These are phyloP conservation scores for Artibeus jamaicensis DNA, from an alignment of 2,797 vertebrate species.

Conservation along the genomic window DNA sequence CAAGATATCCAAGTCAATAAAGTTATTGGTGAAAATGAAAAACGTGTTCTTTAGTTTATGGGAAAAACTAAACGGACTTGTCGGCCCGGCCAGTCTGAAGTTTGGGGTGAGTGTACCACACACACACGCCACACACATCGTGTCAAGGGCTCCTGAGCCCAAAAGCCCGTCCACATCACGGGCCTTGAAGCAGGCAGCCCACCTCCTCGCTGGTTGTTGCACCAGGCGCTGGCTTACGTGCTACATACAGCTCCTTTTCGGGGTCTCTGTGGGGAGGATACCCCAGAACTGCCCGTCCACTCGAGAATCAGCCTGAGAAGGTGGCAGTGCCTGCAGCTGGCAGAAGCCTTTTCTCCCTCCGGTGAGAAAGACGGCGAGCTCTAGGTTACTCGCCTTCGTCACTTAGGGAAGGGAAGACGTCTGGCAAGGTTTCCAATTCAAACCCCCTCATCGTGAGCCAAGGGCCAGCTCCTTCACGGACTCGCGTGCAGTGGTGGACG, in stretches of 20 bases:
- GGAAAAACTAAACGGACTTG: too few relatives aligned
- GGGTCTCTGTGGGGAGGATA: background rate
- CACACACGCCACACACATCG: background rate
- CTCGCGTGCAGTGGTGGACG: rapidly evolving
- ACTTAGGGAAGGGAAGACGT: background rate
- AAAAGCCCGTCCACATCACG: background rate
- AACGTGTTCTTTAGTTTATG: too few relatives aligned
- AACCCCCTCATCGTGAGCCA: background rate
- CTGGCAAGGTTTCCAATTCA: background rate
- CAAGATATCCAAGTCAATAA: too few relatives aligned
- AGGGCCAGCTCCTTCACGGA: background rate
- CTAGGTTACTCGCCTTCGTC: background rate
- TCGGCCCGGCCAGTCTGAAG: background rate
- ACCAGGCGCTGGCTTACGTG: background rate
- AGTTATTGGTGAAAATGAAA: too few relatives aligned
- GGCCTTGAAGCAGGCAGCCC: background rate
- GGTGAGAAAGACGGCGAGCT: background rate
- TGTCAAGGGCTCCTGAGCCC: background rate
- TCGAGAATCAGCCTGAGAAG: background rate
- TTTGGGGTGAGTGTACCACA: background rate
- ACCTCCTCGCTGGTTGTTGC: background rate
- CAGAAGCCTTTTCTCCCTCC: background rate
- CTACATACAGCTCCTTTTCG: background rate
- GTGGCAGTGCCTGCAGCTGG: background rate
- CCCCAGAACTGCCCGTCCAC: background rate